Evolutionary conservation across 2,888 invertebrate species (phyloP).

Genomic region (Nowickia ferox): DNA sequence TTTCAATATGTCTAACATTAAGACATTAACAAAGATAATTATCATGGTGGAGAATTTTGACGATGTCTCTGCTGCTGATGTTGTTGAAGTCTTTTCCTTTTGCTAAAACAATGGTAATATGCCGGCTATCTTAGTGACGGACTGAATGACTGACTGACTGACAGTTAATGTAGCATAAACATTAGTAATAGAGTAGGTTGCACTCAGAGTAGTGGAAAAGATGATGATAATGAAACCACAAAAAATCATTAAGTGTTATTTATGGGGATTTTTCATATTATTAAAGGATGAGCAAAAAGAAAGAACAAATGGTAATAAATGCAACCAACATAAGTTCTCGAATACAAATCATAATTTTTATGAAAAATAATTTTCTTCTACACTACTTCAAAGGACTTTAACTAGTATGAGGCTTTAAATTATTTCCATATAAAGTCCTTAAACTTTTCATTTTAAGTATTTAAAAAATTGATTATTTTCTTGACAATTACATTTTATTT

Average conservation of each 20-base stretch:
- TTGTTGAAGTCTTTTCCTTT: slow-evolving; percentile 35
- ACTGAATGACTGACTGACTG: slow-evolving; percentile 62
- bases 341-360: slow-evolving; percentile 33
- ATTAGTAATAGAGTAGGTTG: slow-evolving; percentile 55
- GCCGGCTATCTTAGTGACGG: slow-evolving; percentile 45
- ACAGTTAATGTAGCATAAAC: slow-evolving; percentile 71
- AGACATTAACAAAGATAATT: slow-evolving; percentile 66
- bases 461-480: background rate
- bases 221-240: slow-evolving; percentile 59
- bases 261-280: slow-evolving; percentile 47
- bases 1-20: slow-evolving; percentile 66
- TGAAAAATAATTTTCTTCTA: background rate
- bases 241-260: slow-evolving; percentile 66
- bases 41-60: slow-evolving; percentile 37
- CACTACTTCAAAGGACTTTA: background rate
- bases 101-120: slow-evolving; percentile 51
- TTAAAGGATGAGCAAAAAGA: background rate
- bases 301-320: slow-evolving; percentile 14
- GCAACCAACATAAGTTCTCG: background rate
- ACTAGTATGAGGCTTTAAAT: background rate
- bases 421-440: background rate
- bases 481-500: background rate
- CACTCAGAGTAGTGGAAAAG: slow-evolving; percentile 29
- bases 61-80: slow-evolving; percentile 37
- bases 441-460: background rate